These are phyloP conservation scores for Ips typographus DNA, from an alignment of 1,140 invertebrate genomes.

Conservation along the genomic window DNA sequence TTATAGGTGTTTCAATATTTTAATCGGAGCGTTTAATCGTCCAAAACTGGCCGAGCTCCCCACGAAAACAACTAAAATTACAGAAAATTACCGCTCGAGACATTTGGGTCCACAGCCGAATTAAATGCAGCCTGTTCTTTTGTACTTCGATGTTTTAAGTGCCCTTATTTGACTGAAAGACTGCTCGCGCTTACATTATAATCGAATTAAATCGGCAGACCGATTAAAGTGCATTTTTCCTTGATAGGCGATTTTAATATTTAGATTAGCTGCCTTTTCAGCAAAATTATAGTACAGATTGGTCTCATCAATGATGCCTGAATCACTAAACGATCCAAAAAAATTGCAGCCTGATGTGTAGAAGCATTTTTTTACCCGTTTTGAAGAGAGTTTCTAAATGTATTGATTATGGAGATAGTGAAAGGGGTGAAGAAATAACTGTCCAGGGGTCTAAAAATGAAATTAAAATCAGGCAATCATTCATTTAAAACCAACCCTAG, in stretches of 20 bases:
- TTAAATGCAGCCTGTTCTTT: slow-evolving; percentile 12
- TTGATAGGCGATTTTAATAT: slow-evolving; percentile 2
- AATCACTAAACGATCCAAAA: too few relatives aligned
- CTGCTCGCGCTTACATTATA: slow-evolving; percentile 18
- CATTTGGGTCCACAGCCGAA: slow-evolving; percentile 2
- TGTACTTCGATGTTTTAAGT: slow-evolving; percentile 16
- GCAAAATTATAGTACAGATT: not conserved
- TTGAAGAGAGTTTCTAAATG: too few relatives aligned
- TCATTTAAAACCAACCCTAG: too few relatives aligned
- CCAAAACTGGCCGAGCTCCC: slow-evolving; percentile 4
- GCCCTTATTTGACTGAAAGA: slow-evolving; percentile 18
- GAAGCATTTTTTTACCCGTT: too few relatives aligned
- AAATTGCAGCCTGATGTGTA: too few relatives aligned
- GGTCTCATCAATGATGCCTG: not conserved
- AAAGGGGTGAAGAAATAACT: too few relatives aligned
- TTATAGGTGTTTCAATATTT: slow-evolving; percentile 21
- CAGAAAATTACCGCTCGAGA: slow-evolving; percentile 10
- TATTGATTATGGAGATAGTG: too few relatives aligned
- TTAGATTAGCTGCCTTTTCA: not conserved
- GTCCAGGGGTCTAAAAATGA: too few relatives aligned
- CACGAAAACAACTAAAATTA: slow-evolving; percentile 18
- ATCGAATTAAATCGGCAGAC: slow-evolving; percentile 9
- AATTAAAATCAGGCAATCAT: too few relatives aligned
- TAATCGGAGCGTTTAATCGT: slow-evolving; percentile 7
- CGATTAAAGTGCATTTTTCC: slow-evolving; percentile 11